Percentiles rank a stretch among this genome's conserved stretches.
Evolutionary conservation across 2,797 vertebrate species (phyloP).

Genomic region (Dendrocincla tyrannina): DNA sequence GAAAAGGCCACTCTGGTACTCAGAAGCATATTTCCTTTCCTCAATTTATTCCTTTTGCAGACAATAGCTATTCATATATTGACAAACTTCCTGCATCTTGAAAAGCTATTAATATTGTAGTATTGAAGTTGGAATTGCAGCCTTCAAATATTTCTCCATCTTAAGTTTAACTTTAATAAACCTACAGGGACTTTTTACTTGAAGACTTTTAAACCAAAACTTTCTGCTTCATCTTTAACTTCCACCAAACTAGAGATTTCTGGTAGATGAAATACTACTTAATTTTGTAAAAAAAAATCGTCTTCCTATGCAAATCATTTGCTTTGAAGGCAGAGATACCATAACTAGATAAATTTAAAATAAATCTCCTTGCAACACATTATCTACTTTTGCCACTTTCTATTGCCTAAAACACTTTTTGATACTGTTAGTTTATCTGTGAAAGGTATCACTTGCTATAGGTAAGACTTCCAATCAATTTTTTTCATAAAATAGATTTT

Average conservation of each 20-base stretch:
- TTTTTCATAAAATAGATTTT: not conserved
- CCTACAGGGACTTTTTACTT: not conserved
- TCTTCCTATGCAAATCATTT: not conserved
- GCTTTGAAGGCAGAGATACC: fast-evolving
- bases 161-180: not conserved
- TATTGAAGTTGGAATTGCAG: not conserved
- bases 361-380: not conserved
- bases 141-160: not conserved
- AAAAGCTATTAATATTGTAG: not conserved
- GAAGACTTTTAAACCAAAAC: not conserved
- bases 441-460: not conserved
- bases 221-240: not conserved
- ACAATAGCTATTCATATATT: not conserved
- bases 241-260: not conserved
- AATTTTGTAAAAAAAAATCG: not conserved
- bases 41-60: not conserved
- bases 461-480: not conserved
- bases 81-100: not conserved
- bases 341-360: not conserved
- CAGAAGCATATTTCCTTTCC: not conserved
- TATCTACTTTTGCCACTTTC: not conserved
- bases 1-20: not conserved
- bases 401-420: not conserved
- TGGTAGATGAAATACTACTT: not conserved
- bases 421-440: not conserved